Evolutionary conservation across 2,113 vertebrate genomes (phyloP), one percentile per base, ranked within the genome.

Genomic region (Podocnemis expansa): DNA sequence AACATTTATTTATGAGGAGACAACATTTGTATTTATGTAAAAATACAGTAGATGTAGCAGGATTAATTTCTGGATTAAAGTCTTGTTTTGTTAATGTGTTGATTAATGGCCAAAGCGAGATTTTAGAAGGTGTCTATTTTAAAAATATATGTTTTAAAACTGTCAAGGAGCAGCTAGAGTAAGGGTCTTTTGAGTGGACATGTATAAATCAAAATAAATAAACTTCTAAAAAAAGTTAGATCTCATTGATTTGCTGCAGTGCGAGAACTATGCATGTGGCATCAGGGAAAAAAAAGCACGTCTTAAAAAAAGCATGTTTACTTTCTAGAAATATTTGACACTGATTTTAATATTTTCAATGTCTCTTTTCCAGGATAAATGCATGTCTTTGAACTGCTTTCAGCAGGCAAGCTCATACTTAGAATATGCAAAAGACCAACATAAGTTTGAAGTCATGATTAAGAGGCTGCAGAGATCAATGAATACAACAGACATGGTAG

Each of bases 361-460:
- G 45, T 88, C 96, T 85, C 51, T 94, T 45, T 81, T 94, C 58
- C 97, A 98, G 98, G 91, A 58, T 0, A 89, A 82, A 80, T 98
- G 98, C 79, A 90, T 97, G 16, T 51, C 16, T 47, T 93, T 98
- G 80, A 78, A 79, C 21, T 98, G 98, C 90, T 98, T 98, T 89
- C 95, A 97, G 93, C 93, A 81, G 0, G 95, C 94, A 27, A 55
- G 19, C 43, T 75, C 67, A 86, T 86, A 95, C 76, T 88, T 98
- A 43, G 96, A 97, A 87, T 78, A 97, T 80, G 38, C 38, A 16
- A 90, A 78, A 4, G 31, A 76, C 56, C 92, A 93, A 56, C 85
- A 4, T 0, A 10, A 1, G 0, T 93, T 97, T 81, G 45, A 0
- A 34, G 43, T 31, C 43, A 4, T 54, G 3, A 2, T 80, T 6